Base-by-base conservation (phyloP, 2,113 vertebrate genomes). In the Cavia porcellus region DNA sequence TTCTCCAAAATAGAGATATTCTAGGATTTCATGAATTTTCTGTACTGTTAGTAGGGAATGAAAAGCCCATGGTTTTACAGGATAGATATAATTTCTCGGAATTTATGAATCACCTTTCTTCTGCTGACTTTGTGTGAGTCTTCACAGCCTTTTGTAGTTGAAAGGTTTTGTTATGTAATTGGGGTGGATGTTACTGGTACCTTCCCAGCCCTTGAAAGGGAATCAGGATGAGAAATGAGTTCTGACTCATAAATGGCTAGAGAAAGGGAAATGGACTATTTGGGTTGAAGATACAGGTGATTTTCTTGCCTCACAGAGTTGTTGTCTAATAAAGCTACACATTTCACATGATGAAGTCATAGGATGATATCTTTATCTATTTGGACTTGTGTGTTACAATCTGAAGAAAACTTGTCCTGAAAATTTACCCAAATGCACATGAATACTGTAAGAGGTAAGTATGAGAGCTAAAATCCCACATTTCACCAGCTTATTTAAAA, bases 41-140 rank as follows among this genome's bases (percentile, higher is more conserved):
- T 72, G 24, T 84, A 57, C 19, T 83, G 32, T 45, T 19, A 62
- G 5, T 74, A 19, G 68, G 19, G 8, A 66, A 89, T 74, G 50
- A 95, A 72, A 70, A 96, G 42, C 35, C 5, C 4, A 28, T 59
- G 87, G 47, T 68, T 95, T 92, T 88, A 82, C 35, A 87, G 25
- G 4, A 85, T 52, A 38, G 47, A 28, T 57, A 64, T 92, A 86
- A 38, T 7, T 68, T 85, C 92, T 80, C 32, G 82, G 82, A 89
- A 64, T 83, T 87, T 89, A 70, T 66, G 93, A 66, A 50, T 13
- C 55, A 61, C 13, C 30, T 62, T 89, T 42, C 30, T 81, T 86
- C 50, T 77, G 57, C n/a, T 57, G 45, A 10, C 61, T 2, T 50
- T 66, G 19, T 25, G 0, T 47, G 77, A 77, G 24, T 85, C 79